Evolutionary conservation across 2,888 invertebrate species (phyloP), one percentile per base, ranked within the genome.

Genomic region (Volucella zonaria): DNA sequence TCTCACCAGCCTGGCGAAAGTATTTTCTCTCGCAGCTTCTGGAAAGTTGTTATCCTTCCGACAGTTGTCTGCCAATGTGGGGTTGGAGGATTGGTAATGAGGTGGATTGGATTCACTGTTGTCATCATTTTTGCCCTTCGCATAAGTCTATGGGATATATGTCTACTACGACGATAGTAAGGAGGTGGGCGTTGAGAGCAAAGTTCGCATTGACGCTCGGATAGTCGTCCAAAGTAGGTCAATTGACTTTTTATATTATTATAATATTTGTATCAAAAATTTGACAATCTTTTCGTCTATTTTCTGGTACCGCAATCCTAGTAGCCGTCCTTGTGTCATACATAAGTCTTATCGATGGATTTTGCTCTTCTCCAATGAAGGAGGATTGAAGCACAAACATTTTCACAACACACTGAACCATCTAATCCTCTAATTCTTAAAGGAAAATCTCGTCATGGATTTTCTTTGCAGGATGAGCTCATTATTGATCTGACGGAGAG

Each of bases 191-290:
- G 49, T 42, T 31, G 12, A 38, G 31, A 64, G 56, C 18, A 47
- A 59, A 78, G 56, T 64, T 70, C 45, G 40, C 40, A 15, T 47
- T 31, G 12, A 62, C 47, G 47, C 8, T 40, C 45, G 70, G 40
- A 49, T 45, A 14, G 52, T 14, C 73, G 42, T 42, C 18, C 10
- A 42, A 82, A 64, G 62, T 82, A 59, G 82, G 82, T 82, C 82
- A 79, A 82, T 79, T 74, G 68, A 79, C 68, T 74, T 82, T 82
- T 74, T 64, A 79, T 82, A 82, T 79, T 74, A 74, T 70, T 74
- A 68, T 58, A 59, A 67, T 52, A 52, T 66, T 31, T 40, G 56
- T 51, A 51, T 52, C 31, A 51, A 59, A 59, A 18, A 52, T 42
- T 81, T 64, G 47, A n/a, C 23, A 52, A 15, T 42, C 67, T 59